Evolutionary conservation across 1,140 invertebrate genomes (phyloP), one percentile per base, ranked within the genome.

Genomic region (Brachionus calyciflorus): DNA sequence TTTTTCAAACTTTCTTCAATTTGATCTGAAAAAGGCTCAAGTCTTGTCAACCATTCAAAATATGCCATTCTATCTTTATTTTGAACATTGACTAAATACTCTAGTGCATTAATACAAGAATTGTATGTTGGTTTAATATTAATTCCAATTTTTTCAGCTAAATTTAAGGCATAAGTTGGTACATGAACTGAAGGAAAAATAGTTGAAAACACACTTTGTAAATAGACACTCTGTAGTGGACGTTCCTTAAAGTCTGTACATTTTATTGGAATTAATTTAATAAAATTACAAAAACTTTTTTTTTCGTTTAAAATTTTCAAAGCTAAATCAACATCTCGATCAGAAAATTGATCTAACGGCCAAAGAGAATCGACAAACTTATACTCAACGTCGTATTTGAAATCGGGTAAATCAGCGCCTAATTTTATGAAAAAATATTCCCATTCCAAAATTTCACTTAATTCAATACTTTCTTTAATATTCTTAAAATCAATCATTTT

Each of bases 351-450:
- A 3, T 0, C 7, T 2, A 55, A 55, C 33, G 51, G 51, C 33
- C 51, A 14, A 30, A 55, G 51, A 55, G 33, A 55, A 55, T 14
- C 17, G 7, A n/a, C 10, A 9, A 1, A 28, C 26, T n/a, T n/a
- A n/a, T n/a, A n/a, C n/a, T n/a, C n/a, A n/a, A 30, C 33, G 19
- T 55, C 10, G 1, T 28, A 28, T 0, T 24, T 55, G 12, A n/a
- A 28, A 3, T 30, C 51, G 17, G 51, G 51, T 28, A 55, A 28
- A 30, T 14, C 7, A 28, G 33, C 5, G 12, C 51, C 26, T 26
- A 55, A n/a, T 30, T 55, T 55, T 14, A 55, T 55, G n/a, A 55
- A 55, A 55, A 55, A 55, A 28, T 55, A 30, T 24, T 55, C 51
- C 51, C 51, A 55, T 55, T 55, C 3, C 7, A 55, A 55, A n/a